Percentiles rank a stretch among this genome's conserved stretches.
phyloP scores from a whole-genome alignment of 2,797 vertebrate genomes.

The Catamblyrhynchus diadema region DNA sequence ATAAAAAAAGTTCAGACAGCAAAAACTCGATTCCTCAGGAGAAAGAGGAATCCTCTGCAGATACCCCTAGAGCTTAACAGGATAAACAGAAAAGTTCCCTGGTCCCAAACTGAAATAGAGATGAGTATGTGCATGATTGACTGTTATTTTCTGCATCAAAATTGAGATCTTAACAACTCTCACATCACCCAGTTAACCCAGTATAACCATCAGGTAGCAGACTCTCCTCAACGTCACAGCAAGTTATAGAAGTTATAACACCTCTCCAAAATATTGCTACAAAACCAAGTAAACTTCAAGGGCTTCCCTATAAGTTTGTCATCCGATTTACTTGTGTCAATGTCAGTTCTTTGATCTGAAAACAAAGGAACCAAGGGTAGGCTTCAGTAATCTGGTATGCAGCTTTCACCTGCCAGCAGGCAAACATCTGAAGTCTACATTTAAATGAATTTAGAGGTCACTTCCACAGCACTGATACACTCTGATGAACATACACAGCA shows the following conservation, averaged over 20 bases:
- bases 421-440: not conserved
- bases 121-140: not conserved
- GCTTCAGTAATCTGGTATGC: not conserved
- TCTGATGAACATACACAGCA: not conserved
- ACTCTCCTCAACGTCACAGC: not conserved
- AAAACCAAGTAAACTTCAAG: not conserved
- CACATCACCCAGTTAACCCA: not conserved
- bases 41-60: not conserved
- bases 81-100: not conserved
- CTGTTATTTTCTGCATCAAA: not conserved
- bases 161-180: not conserved
- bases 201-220: not conserved
- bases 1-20: not conserved
- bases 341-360: not conserved
- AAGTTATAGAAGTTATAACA: not conserved
- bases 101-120: not conserved
- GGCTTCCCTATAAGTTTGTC: not conserved
- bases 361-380: not conserved
- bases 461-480: not conserved
- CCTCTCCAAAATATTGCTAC: not conserved
- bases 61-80: not conserved
- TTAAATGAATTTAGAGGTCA: not conserved
- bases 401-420: not conserved
- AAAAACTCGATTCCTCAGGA: not conserved
- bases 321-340: not conserved